These are phyloP conservation scores for Hylaea fasciaria DNA, from an alignment of 2,888 invertebrate genomes.

Conservation along the genomic window DNA sequence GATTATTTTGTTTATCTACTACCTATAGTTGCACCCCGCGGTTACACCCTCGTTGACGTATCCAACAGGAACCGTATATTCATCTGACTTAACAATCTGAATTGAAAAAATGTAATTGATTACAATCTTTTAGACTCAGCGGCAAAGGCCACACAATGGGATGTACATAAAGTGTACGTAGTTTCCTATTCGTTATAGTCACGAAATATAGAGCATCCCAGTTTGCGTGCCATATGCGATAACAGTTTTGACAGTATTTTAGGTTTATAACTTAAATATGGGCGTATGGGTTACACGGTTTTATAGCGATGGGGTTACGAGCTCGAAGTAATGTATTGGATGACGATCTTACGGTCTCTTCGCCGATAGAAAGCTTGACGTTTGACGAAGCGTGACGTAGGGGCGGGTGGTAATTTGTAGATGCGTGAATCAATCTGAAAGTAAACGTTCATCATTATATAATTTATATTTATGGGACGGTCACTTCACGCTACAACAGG, in stretches of 20 bases:
- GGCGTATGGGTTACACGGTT: neutral
- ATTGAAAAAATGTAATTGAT: neutral
- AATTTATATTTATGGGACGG: no score
- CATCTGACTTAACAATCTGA: constrained; percentile 9
- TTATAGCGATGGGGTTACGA: constrained; percentile 3
- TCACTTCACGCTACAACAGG: neutral
- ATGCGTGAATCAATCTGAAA: constrained; percentile 27
- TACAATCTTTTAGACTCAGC: neutral
- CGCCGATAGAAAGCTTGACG: neutral
- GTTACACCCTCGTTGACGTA: no score
- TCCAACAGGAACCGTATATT: constrained; percentile 1
- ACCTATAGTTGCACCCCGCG: no score
- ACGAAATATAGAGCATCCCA: constrained; percentile 4
- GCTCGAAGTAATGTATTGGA: neutral
- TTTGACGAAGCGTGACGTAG: neutral
- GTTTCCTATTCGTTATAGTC: constrained; percentile 6
- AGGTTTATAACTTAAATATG: constrained; percentile 6
- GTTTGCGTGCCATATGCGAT: constrained; percentile 14
- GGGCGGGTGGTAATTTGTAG: neutral
- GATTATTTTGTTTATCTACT: neutral
- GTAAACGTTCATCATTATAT: constrained; percentile 3
- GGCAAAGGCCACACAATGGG: constrained; percentile 14
- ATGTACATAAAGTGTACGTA: constrained; percentile 2
- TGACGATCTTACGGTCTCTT: neutral
- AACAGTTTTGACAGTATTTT: constrained; percentile 11